Base-by-base conservation (phyloP, 2,888 invertebrate species). In the Dynastes grantii region DNA sequence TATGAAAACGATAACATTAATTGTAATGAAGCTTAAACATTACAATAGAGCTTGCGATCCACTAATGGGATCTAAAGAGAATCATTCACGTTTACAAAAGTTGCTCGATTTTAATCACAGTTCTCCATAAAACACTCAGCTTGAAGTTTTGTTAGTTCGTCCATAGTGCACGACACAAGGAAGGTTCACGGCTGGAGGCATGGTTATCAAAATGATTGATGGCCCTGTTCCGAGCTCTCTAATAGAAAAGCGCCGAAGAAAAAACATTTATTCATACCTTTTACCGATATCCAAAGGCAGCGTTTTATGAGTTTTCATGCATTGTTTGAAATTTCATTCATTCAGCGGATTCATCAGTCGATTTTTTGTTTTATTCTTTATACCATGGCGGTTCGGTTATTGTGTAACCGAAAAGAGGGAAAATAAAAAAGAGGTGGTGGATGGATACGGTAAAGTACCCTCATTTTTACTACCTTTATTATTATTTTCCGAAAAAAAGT, bases 171-270 rank as follows among this genome's bases (percentile, higher is more conserved):
- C 37, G 8, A 11, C 11, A 11, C 9, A 11, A 58, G 58, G 40
- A 37, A 40, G 58, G 37, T n/a, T 40, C 58, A 40, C 58, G 16
- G 55, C 22, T 58, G 58, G 45, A 58, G 37, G 40, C 58, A 73
- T 5, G 73, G 67, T 76, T 67, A 76, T 76, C 76, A 76, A 76
- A 53, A 76, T 76, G 76, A 76, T 76, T 76, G 76, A 76, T 76
- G 76, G 76, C 22, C 40, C 67, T 51, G 67, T 76, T 67, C 67
- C 53, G 76, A 55, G 55, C 55, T 67, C 76, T 67, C 63, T 76
- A 76, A 76, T 76, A 76, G 65, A 67, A 76, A 76, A 67, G 76
- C 27, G 4, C 32, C 76, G 22, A 37, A 37, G 53, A 76, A 76
- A 65, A 67, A 65, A 76, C 67, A 67, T 58, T 67, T 67, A 67